Base-by-base conservation (phyloP, 2,113 vertebrate species). In the Pangasianodon hypophthalmus region DNA sequence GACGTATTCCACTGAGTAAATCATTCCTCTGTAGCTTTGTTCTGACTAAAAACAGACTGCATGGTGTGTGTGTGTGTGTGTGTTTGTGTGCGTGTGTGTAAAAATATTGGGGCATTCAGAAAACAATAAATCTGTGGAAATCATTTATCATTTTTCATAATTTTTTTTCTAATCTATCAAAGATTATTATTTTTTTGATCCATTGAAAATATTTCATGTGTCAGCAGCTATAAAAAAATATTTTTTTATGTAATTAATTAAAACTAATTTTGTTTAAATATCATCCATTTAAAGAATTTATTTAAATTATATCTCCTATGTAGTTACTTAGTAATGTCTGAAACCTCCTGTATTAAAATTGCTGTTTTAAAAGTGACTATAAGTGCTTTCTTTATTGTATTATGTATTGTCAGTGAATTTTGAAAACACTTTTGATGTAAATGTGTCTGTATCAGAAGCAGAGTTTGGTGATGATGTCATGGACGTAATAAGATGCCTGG, bases 1-100 rank as follows among this genome's bases (percentile, higher is more conserved):
- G 95, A 95, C 86, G 95, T 92, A 94, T 86, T 75, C 71, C 26
- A 73, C 69, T 87, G 87, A 93, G 92, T 86, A 85, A 89, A 85
- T 90, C 69, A 88, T 89, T 87, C 69, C 79, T 37, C 90, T 67
- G 58, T 46, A 48, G 86, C 89, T 93, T 71, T 94, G 93, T 93
- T 93, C 93, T 92, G 91, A 90, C 86, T 88, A 67, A 86, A 92
- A 90, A 90, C 88, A 90, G 79, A 91, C 24, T 44, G 6, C 37
- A 10, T 52, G 90, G 81, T 4, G 67, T 75, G 64, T 82, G 81
- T 8, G 21, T 60, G 81, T 71, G 60, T 54, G 82, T 21, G 69
- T 26, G 62, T 83, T 54, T 87, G 77, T 6, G 79, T 21, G 64
- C 32, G 79, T 83, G 56, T 88, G 87, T 69, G 46, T 56, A 19